Percentiles rank a stretch among this genome's conserved stretches.
Evolutionary conservation across 2,888 invertebrate genomes (phyloP).

Genomic region (Clostera curtula): DNA sequence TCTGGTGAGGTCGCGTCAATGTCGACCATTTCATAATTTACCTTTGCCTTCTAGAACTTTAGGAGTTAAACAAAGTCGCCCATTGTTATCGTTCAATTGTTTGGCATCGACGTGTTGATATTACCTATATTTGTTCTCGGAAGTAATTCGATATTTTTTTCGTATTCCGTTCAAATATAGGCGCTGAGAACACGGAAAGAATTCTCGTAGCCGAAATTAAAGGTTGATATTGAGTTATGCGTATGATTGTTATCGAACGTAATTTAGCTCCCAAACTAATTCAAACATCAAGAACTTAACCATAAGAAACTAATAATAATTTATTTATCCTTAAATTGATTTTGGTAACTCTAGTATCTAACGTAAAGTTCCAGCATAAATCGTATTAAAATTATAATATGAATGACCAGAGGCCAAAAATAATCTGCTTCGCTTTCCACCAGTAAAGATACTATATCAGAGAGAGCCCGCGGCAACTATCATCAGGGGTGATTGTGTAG

Average conservation of each 20-base stretch:
- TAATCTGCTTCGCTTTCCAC: conserved; percentile 20
- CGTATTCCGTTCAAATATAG: conserved; percentile 18
- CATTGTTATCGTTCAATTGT: conserved; percentile 40
- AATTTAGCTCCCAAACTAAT: too few species aligned
- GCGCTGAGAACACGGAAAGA: conserved; percentile 6
- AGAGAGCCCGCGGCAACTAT: conserved; percentile 22
- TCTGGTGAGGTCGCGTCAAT: conserved; percentile 54
- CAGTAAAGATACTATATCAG: conserved; percentile 13
- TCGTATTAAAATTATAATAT: conserved; percentile 11
- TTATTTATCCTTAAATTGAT: too few species aligned
- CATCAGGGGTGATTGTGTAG: conserved; percentile 32
- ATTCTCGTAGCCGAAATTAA: too few species aligned
- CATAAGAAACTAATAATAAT: too few species aligned
- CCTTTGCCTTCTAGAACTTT: conserved; percentile 33
- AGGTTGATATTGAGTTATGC: too few species aligned
- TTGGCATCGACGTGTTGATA: conserved; percentile 47
- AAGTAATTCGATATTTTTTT: conserved; percentile 55
- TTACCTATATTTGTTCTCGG: conserved; percentile 38
- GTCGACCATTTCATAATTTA: conserved; percentile 41
- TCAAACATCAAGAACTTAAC: too few species aligned
- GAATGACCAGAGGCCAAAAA: conserved; percentile 23
- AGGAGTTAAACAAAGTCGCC: conserved; percentile 29
- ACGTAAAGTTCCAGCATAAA: conserved; percentile 12
- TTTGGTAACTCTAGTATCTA: too few species aligned
- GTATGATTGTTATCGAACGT: too few species aligned